Evolutionary conservation across 2,797 vertebrate genomes (phyloP).

Genomic region (Astyanax mexicanus): DNA sequence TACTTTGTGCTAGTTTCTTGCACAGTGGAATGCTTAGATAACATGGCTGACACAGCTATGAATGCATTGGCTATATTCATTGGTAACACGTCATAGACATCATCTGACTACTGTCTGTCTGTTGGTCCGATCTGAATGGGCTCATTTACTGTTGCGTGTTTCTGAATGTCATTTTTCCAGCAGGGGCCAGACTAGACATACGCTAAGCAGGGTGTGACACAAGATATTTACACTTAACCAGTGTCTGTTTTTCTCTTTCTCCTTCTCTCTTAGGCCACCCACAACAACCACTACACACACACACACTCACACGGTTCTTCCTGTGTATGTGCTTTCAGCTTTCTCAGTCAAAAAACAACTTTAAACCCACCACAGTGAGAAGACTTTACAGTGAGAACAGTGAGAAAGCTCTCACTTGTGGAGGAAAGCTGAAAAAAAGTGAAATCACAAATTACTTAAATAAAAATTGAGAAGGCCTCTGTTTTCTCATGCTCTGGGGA

Average conservation of each 20-base stretch:
- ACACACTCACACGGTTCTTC: slow-evolving; percentile 62
- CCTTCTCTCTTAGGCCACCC: slow-evolving; percentile 70
- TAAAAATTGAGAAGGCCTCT: slow-evolving; percentile 11
- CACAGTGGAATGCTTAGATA: slow-evolving; percentile 20
- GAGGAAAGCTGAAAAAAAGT: slow-evolving; percentile 1
- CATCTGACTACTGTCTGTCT: slow-evolving; percentile 4
- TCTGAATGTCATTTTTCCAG: slow-evolving; percentile 49
- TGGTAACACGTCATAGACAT: neutral
- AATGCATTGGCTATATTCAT: neutral
- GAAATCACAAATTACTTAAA: slow-evolving; percentile 31
- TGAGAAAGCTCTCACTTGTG: neutral
- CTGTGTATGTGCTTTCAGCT: slow-evolving; percentile 65
- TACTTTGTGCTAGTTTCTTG: slow-evolving; percentile 16
- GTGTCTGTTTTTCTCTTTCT: slow-evolving; percentile 66
- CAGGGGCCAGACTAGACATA: slow-evolving; percentile 71
- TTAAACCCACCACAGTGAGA: slow-evolving; percentile 61
- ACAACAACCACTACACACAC: slow-evolving; percentile 68
- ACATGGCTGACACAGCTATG: neutral
- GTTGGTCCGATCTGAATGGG: neutral
- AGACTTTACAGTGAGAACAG: slow-evolving; percentile 14
- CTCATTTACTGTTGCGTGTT: neutral
- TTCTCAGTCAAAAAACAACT: slow-evolving; percentile 68
- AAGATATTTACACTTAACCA: slow-evolving; percentile 70
- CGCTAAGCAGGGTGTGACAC: slow-evolving; percentile 74
- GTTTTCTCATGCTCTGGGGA: slow-evolving; percentile 40